phyloP scores from a whole-genome alignment of 2,113 vertebrate genomes.

The Salminus brasiliensis region DNA sequence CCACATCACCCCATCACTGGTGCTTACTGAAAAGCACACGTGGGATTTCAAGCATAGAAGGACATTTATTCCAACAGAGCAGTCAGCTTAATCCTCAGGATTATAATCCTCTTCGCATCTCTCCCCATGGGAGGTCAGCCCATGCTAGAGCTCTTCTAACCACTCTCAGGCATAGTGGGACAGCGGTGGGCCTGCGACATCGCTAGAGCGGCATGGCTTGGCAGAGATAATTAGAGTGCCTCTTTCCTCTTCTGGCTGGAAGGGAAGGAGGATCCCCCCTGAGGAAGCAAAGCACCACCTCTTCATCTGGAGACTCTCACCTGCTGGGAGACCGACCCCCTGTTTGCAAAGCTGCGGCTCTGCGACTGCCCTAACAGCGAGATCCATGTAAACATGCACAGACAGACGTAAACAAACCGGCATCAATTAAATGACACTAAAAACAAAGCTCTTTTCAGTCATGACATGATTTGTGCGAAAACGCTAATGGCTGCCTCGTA shows the following conservation, averaged over 20 bases:
- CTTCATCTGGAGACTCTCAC: constrained; percentile 43
- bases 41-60: constrained; percentile 30
- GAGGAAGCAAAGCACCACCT: constrained; percentile 36
- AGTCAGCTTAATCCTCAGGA: constrained; percentile 44
- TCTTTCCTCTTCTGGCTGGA: constrained; percentile 32
- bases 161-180: constrained; percentile 12
- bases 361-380: neutral
- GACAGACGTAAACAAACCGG: constrained; percentile 12
- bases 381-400: neutral
- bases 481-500: constrained; percentile 3
- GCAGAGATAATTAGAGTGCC: constrained; percentile 25
- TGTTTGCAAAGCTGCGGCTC: constrained; percentile 17
- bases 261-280: constrained; percentile 4
- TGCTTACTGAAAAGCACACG: constrained; percentile 30
- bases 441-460: constrained; percentile 26
- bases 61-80: constrained; percentile 42
- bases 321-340: constrained; percentile 34
- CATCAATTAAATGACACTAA: constrained; percentile 25
- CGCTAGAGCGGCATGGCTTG: neutral
- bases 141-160: constrained; percentile 17
- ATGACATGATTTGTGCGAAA: constrained; percentile 3
- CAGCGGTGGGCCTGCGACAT: constrained; percentile 23
- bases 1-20: constrained; percentile 52
- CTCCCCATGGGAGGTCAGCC: constrained; percentile 20
- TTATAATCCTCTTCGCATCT: constrained; percentile 45